Evolutionary conservation across 2,888 invertebrate species (phyloP), one percentile per base, ranked within the genome.

Genomic region (Osmoderma eremita): DNA sequence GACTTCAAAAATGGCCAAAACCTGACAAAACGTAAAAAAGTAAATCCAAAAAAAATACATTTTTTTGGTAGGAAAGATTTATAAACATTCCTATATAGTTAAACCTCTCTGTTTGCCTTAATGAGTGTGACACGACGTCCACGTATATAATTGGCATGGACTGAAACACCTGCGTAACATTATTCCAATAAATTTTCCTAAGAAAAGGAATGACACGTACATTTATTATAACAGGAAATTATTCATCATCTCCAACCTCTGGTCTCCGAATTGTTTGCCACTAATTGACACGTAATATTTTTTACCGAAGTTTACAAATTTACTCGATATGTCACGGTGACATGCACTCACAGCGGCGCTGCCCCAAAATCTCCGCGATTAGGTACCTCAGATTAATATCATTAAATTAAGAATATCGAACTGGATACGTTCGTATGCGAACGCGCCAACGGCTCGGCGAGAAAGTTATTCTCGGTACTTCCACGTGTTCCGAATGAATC

Each of bases 401-500:
- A 67, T 67, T 72, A 74, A 74, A 74, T 74, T 73, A 74, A 73
- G 74, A 75, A 73, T 74, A 71, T 70, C 6, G 24, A 30, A 65
- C 63, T 67, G 67, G 58, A 63, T 24, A 13, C 42, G 41, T 42
- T 8, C 18, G 38, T 20, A 63, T 50, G 20, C 45, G 71, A 69
- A 30, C 30, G 3, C 1, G 72, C 73, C 75, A 73, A 72, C 74
- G 67, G 63, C 71, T 67, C 45, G n/a, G 58, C 66, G 69, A 68
- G 62, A 72, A 72, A 70, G 74, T 72, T 74, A 72, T 69, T 73
- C 71, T 71, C 68, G 74, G 73, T 71, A 63, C 70, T 73, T 77
- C 79, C 81, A 81, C 78, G 79, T 81, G 81, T 79, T 77, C 70
- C 77, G 77, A 74, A 81, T 81, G 80, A 80, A 81, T 81, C 81